Evolutionary conservation across 1,140 invertebrate genomes (phyloP), one percentile per base, ranked within the genome.

Genomic region (Diabrotica undecimpunctata): DNA sequence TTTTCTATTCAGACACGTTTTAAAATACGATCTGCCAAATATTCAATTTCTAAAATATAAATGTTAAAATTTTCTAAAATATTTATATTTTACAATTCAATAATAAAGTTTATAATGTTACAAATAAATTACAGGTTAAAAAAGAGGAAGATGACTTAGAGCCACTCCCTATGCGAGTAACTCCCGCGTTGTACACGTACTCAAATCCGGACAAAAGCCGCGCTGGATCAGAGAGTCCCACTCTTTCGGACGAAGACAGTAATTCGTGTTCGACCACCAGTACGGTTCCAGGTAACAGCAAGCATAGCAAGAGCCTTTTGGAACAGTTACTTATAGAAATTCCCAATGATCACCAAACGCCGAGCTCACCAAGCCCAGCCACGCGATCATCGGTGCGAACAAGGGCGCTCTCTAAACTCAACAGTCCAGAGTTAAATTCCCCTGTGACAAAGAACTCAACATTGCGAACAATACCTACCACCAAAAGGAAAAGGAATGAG

Each of bases 271-370:
- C 60, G n/a, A 64, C 51, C 13, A 60, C 52, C 25, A 67, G 54
- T 39, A 66, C 66, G 6, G 58, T 60, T 7, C 51, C 51, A 14
- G 53, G 61, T 36, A 46, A 13, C 37, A 61, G 64, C 14, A 69
- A 71, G 36, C 75, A 72, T 53, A 73, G 65, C 50, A 90, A 90
- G 72, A 88, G 87, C 52, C 78, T 90, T 46, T 77, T 90, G 7
- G 89, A 92, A 73, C 89, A 91, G 72, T 79, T 92, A 59, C 79
- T 90, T 0, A 92, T 92, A 69, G 90, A 92, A 71, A 92, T 92
- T 66, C 90, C 90, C 5, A 83, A 84, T 50, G 72, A 76, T 52
- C 61, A 72, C 10, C 64, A 64, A 65, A 56, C 51, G 8, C 67
- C 74, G 10, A 76, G 71, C 67, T 77, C 74, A 9, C 71, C 74